Base-by-base conservation (phyloP, 2,113 vertebrate genomes). In the Solea senegalensis region DNA sequence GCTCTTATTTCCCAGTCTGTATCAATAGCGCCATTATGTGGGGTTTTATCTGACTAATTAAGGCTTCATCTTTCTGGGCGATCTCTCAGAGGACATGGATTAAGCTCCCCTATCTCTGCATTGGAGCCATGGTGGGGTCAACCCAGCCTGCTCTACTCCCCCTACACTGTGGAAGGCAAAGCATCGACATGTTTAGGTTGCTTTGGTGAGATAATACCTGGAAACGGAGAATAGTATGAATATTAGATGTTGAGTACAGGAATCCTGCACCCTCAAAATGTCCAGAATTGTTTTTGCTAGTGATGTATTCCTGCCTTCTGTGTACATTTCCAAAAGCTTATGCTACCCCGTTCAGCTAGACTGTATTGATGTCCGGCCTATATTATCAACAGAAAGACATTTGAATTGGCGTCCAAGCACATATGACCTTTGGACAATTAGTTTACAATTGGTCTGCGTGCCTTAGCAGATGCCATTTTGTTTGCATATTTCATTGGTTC, bases 1-100 rank as follows among this genome's bases (percentile, higher is more conserved):
- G 68, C 79, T 78, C 78, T 90, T 74, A 65, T 87, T 91, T 88
- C 77, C 80, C 68, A 78, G 79, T 74, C 71, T 71, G 45, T 90
- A 87, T 92, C 91, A 90, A 90, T 86, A 79, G 80, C 63, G 66
- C 87, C 84, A 87, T 92, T 88, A 90, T 90, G 83, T 70, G 61
- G 74, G 77, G 77, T 72, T 89, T 92, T 90, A 94, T 94, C 86
- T 75, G 76, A 65, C 88, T 94, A 93, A 93, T 94, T 93, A 92
- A 91, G 80, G 74, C 87, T 79, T 81, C 89, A 89, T 92, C 91
- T 91, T 88, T 87, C 81, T 81, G 81, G 85, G 81, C 84, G 34
- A 89, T 91, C 88, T 90, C 92, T 92, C 90, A 46, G 69, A 86
- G 88, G 90, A 91, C 85, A 78, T 56, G 88, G 87, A 94, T 93